Evolutionary conservation across 2,797 vertebrate genomes (phyloP).

Genomic region (Adelosebastes latens): DNA sequence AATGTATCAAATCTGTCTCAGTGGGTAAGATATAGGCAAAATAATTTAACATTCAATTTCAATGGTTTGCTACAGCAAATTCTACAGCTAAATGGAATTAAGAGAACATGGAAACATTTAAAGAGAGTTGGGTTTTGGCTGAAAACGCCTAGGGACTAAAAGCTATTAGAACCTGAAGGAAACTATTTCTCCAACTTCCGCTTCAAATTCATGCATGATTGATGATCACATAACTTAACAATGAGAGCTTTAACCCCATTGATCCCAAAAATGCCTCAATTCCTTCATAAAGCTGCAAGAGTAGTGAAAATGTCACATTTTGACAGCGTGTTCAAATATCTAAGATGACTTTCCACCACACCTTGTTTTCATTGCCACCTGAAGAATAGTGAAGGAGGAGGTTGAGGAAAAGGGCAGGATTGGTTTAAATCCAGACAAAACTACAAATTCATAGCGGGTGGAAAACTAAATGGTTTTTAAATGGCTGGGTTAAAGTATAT

Average conservation of each 20-base stretch:
- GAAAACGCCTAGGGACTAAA: neutral
- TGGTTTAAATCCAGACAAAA: conserved; percentile 30
- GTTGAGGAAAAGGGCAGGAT: conserved; percentile 21
- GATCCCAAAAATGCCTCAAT: conserved; percentile 63
- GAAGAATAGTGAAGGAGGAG: conserved; percentile 14
- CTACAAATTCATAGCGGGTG: conserved; percentile 6
- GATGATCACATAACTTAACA: conserved; percentile 84
- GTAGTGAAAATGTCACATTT: conserved; percentile 69
- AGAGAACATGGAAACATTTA: conserved; percentile 20
- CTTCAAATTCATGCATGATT: conserved; percentile 81
- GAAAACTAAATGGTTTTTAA: conserved; percentile 46
- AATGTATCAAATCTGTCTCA: neutral
- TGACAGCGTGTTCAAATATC: conserved; percentile 59
- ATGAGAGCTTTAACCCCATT: conserved; percentile 80
- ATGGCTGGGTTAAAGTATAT: conserved; percentile 23
- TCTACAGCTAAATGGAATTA: neutral
- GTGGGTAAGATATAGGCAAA: neutral
- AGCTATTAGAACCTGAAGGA: conserved; percentile 42
- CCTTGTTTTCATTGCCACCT: conserved; percentile 33
- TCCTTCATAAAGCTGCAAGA: conserved; percentile 73
- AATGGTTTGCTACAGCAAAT: neutral
- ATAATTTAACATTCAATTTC: neutral
- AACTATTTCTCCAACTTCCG: conserved; percentile 76
- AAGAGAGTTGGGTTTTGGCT: conserved; percentile 19
- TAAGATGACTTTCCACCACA: conserved; percentile 44